Base-by-base conservation (phyloP, 1,140 invertebrate species). In the Diorhabda carinulata region DNA sequence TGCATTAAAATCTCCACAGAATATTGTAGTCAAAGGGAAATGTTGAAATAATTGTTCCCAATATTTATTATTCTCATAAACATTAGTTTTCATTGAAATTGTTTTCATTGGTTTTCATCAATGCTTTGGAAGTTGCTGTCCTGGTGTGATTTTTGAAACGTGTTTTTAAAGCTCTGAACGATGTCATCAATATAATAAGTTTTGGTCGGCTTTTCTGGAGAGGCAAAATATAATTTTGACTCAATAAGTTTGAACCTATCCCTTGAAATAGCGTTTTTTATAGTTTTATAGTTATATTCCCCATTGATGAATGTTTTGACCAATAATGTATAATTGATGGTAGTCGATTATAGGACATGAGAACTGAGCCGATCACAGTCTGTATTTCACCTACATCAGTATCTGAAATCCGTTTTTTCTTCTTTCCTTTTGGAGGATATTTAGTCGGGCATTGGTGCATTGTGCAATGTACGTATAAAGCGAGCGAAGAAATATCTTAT, bases 201-300 rank as follows among this genome's bases (percentile, higher is more conserved):
- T 66, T 77, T 75, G 9, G 52, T 61, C 25, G 64, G 65, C 66
- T 74, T 75, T 61, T 71, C 42, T 42, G 73, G 73, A 5, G 70
- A 9, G 59, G 72, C 71, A 70, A 77, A 77, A 72, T 76, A 78
- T 40, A 79, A 40, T 70, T 78, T 78, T 40, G 76, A 76, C 6
- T 5, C 7, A 44, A 64, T 10, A 6, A 70, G 43, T 52, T 61
- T 71, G 69, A 66, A 78, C 69, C 74, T 73, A 59, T 77, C 64
- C 60, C 76, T 65, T 25, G 74, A 68, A 57, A 75, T 73, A 43
- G 69, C 68, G 40, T 67, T 47, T n/a, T n/a, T n/a, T n/a, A n/a
- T n/a, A n/a, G n/a, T 69, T 77, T 77, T 61, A 77, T 76, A 57
- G 72, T 64, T 69, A 40, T 44, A 70, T 79, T 77, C 59, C 74